phyloP scores from a whole-genome alignment of 2,797 vertebrate species.

The Mustela erminea region DNA sequence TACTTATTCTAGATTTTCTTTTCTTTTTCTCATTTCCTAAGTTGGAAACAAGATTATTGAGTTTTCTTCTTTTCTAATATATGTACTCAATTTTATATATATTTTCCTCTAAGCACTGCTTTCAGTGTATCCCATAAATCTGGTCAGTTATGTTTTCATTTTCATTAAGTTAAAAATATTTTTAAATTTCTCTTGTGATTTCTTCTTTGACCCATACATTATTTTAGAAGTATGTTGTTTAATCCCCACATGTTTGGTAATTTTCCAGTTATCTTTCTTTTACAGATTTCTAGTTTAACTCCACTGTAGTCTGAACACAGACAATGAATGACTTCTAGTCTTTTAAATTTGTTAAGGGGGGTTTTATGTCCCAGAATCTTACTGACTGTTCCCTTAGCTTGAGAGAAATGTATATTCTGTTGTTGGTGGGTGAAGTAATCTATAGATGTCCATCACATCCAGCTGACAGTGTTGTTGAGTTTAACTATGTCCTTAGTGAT shows the following conservation, averaged over 20 bases:
- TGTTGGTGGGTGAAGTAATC: background rate
- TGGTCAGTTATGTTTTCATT: background rate
- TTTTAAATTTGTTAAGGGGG: background rate
- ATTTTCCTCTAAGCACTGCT: background rate
- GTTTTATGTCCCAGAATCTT: background rate
- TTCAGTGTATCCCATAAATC: background rate
- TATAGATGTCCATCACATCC: background rate
- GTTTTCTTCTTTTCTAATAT: too few relatives aligned
- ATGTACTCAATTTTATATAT: too few relatives aligned
- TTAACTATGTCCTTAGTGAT: background rate
- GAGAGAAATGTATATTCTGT: background rate
- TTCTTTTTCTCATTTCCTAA: too few relatives aligned
- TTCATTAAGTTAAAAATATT: background rate
- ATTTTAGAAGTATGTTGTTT: background rate
- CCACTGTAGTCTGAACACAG: background rate
- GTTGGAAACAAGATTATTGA: too few relatives aligned
- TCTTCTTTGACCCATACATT: background rate
- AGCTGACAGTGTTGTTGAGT: background rate
- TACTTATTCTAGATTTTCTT: too few relatives aligned
- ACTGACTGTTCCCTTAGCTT: background rate
- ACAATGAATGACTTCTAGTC: background rate
- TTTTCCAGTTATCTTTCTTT: background rate
- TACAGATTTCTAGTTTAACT: background rate
- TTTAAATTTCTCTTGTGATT: background rate
- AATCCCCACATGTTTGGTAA: background rate